Evolutionary conservation across 2,113 vertebrate species (phyloP).

Genomic region (Proteles cristata): DNA sequence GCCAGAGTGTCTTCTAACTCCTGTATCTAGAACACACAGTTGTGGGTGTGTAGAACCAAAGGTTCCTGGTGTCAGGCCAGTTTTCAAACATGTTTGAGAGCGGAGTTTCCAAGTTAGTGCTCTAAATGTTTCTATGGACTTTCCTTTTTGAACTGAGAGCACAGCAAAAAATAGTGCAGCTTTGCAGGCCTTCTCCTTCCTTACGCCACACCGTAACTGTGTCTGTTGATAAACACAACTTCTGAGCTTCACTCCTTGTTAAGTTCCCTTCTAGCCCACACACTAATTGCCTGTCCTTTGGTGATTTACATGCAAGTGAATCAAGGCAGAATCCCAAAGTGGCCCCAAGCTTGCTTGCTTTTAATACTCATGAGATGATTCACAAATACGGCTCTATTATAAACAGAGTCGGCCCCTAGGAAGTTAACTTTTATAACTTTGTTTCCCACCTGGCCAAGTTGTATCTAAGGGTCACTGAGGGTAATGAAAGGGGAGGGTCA

Average conservation of each 20-base stretch:
- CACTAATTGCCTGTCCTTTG: slow-evolving; percentile 63
- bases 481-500: neutral
- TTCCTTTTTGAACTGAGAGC: slow-evolving; percentile 53
- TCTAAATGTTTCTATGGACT: neutral
- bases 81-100: slow-evolving; percentile 71
- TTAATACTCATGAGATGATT: neutral
- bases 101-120: slow-evolving; percentile 67
- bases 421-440: neutral
- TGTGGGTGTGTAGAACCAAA: slow-evolving; percentile 41
- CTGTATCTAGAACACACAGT: slow-evolving; percentile 62
- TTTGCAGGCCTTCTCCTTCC: slow-evolving; percentile 51
- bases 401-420: neutral
- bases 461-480: neutral
- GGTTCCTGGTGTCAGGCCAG: slow-evolving; percentile 71
- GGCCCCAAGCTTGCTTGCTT: neutral
- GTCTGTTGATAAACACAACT: slow-evolving; percentile 73
- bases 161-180: slow-evolving; percentile 45
- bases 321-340: neutral
- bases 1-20: slow-evolving; percentile 45
- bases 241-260: slow-evolving; percentile 64
- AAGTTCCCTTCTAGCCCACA: slow-evolving; percentile 59
- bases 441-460: neutral
- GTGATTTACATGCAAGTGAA: neutral
- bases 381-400: neutral
- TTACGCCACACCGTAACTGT: slow-evolving; percentile 70